Conservation (phyloP, 2,113 vertebrate species). For the Cheilinus undulatus region DNA sequence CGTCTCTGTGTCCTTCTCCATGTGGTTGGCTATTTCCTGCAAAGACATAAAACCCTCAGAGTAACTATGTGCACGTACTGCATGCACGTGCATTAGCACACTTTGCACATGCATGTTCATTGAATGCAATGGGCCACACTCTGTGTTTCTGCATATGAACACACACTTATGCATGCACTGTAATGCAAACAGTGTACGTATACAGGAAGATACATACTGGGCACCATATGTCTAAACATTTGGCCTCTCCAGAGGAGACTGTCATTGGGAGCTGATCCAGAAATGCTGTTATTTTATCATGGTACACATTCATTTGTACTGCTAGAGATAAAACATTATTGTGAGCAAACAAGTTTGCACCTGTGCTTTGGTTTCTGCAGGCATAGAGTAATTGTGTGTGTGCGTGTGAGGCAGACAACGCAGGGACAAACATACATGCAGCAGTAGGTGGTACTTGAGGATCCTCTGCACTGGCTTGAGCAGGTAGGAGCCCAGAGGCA, state of each 20-base stretch:
- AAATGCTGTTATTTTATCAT: not conserved
- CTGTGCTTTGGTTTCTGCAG: conserved; percentile 20
- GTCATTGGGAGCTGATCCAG: not conserved
- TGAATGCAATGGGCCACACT: not conserved
- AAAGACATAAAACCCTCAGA: conserved; percentile 26
- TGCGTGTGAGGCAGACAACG: not conserved
- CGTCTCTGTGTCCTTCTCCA: conserved; percentile 95
- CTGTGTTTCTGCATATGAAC: conserved; percentile 23
- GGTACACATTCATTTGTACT: conserved; percentile 10
- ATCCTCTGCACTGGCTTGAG: conserved; percentile 98
- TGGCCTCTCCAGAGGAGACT: conserved; percentile 51
- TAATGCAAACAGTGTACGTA: conserved; percentile 9
- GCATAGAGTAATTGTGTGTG: conserved; percentile 13
- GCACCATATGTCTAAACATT: conserved; percentile 76
- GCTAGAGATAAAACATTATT: conserved; percentile 32
- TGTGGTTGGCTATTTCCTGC: conserved; percentile 97
- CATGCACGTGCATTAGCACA: not conserved
- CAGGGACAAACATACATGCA: conserved; percentile 87
- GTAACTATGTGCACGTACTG: conserved; percentile 14
- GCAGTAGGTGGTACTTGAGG: conserved; percentile 97
- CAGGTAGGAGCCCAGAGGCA: conserved; percentile 97
- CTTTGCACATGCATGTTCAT: not conserved
- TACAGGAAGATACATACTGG: conserved; percentile 56
- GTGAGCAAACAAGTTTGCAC: not conserved
- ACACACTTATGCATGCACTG: conserved; percentile 21